These are phyloP conservation scores for Aphodius sticticus DNA, from an alignment of 2,888 invertebrate genomes.

Conservation along the genomic window DNA sequence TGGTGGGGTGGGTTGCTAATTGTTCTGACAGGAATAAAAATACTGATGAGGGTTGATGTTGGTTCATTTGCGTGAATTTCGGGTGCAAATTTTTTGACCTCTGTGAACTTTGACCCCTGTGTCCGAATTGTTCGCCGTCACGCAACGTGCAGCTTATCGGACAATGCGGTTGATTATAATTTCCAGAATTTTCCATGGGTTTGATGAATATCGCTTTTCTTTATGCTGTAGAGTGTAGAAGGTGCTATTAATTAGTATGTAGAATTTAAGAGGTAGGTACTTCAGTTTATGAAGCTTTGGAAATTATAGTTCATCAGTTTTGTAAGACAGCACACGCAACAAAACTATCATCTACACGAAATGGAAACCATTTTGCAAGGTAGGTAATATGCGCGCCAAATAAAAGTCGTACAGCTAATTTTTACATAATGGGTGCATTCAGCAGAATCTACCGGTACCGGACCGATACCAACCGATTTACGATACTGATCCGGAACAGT, in stretches of 20 bases:
- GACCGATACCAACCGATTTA: too few relatives aligned
- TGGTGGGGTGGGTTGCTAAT: neutral
- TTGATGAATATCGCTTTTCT: neutral
- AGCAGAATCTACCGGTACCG: too few relatives aligned
- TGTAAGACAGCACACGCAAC: too few relatives aligned
- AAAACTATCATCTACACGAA: too few relatives aligned
- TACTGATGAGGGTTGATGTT: neutral
- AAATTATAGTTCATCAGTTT: neutral
- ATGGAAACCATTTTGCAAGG: too few relatives aligned
- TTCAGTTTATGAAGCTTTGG: neutral
- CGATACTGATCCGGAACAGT: too few relatives aligned
- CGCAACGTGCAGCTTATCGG: neutral
- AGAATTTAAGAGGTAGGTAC: neutral
- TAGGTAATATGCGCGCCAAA: too few relatives aligned
- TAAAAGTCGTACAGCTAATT: too few relatives aligned
- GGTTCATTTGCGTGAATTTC: neutral
- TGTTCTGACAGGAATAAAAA: neutral
- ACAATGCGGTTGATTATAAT: neutral
- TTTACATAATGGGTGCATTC: too few relatives aligned
- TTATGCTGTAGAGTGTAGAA: neutral
- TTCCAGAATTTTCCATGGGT: neutral
- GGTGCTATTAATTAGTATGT: neutral
- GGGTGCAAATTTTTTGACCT: neutral
- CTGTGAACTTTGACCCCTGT: neutral
- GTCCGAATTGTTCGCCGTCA: neutral